These are phyloP conservation scores for Dexiosoma caninum DNA, from an alignment of 2,888 invertebrate genomes.

Conservation along the genomic window DNA sequence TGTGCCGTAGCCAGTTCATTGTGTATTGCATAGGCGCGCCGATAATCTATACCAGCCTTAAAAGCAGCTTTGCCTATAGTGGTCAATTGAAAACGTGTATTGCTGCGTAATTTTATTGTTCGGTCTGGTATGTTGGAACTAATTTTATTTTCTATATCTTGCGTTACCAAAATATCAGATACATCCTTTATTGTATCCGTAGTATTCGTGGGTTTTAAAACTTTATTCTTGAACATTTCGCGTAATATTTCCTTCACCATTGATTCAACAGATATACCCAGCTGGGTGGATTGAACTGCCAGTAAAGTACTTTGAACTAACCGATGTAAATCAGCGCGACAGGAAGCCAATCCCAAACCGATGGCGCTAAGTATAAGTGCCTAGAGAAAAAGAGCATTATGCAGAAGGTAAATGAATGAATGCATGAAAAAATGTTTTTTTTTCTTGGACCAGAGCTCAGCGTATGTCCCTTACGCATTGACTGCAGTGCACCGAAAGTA, in stretches of 20 bases:
- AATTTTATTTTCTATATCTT: conserved; percentile 68
- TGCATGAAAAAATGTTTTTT: not conserved
- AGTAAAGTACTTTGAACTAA: conserved; percentile 83
- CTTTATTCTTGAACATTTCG: conserved; percentile 76
- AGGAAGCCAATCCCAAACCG: conserved; percentile 82
- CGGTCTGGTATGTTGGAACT: conserved; percentile 63
- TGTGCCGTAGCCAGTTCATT: conserved; percentile 86
- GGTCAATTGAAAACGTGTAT: conserved; percentile 81
- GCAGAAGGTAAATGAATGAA: too few species aligned
- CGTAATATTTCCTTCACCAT: conserved; percentile 72
- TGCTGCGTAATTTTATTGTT: conserved; percentile 73
- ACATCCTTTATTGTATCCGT: conserved; percentile 60
- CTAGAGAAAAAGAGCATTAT: conserved; percentile 54
- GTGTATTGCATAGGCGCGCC: conserved; percentile 84
- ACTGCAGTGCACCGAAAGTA: too few species aligned
- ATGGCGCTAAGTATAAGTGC: conserved; percentile 84
- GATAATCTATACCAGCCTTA: conserved; percentile 90
- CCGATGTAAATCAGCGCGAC: conserved; percentile 79
- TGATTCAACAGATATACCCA: conserved; percentile 69
- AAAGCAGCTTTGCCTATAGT: conserved; percentile 88
- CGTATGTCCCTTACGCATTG: too few species aligned
- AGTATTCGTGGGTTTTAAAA: conserved; percentile 68
- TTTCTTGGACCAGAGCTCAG: too few species aligned
- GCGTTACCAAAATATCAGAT: conserved; percentile 73
- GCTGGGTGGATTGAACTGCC: conserved; percentile 80